Base-by-base conservation (phyloP, 1,140 invertebrate species). In the Phymorhynchus buccinoides region DNA sequence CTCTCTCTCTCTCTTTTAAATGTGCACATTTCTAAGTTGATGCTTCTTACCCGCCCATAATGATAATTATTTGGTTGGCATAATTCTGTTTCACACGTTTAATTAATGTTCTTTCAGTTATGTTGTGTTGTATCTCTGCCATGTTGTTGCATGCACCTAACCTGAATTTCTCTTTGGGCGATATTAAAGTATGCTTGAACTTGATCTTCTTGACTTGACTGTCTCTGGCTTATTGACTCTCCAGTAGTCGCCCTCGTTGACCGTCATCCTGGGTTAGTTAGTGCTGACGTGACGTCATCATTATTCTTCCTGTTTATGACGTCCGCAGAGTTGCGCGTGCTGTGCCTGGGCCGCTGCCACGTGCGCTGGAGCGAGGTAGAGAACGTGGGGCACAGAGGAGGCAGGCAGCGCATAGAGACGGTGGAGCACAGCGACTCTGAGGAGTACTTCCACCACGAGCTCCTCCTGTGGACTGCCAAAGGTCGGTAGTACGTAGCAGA, bases 401-500 rank as follows among this genome's bases (percentile, higher is more conserved):
- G 86, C 9, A 73, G 84, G 35, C 86, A 87, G 44, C 35, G 86
- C n/a, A 44, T 85, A 1, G 87, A 87, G 73, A 85, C 86, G 42
- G 87, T 88, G 68, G 86, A 88, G 32, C 83, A 88, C 68, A 82
- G 37, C 27, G 86, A 86, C 7, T 83, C 86, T 12, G 87, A 88
- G 62, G 86, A 87, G 39, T 88, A 88, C 66, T 88, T 88, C 73
- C 73, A 88, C 75, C 83, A 85, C 52, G 68, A 82, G n/a, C 86
- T 86, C 42, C 62, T 44, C 35, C 81, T 88, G 3, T 88, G 87
- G 87, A 32, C 32, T 16, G 30, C 6, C 32, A 12, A 18, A 71
- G 68, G 68, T 71, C 9, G 48, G 48, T 52, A 27, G n/a, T 12
- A 27, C n/a, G n/a, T 66, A 66, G 62, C 62, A 16, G 62, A 27